Evolutionary conservation across 2,888 invertebrate genomes (phyloP), one percentile per base, ranked within the genome.

Genomic region (Oxyteleia sp.): DNA sequence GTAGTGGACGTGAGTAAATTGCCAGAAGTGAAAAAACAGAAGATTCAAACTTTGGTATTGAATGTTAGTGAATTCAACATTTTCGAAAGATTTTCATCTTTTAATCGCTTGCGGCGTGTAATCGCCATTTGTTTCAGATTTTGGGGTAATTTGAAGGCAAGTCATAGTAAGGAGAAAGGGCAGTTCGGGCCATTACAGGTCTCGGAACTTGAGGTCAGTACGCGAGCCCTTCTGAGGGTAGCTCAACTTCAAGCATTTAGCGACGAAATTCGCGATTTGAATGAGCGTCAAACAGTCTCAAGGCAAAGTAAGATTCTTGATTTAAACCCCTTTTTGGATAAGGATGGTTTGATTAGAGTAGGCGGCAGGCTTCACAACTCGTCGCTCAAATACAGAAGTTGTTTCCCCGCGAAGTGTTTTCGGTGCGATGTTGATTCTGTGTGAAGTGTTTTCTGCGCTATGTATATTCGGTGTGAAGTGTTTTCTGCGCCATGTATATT

Each of bases 291-390:
- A 83, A 0, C 71, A 69, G 38, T 74, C 0, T 49, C 59, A 7
- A 18, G 16, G 4, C 16, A 43, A 13, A 69, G 43, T 29, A 26
- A 15, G 10, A 32, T 51, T 2, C 23, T 23, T n/a, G 7, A 29
- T 13, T 45, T 72, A 20, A 18, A 43, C 38, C 72, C 51, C 13
- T 66, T 80, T 32, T 32, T 80, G 7, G 80, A 26, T 26, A 5
- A 80, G 57, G 45, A 51, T 13, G 51, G 51, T 18, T n/a, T 51
- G 11, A 5, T 53, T 1, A 29, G 32, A 53, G 32, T 32, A 8
- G 66, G 72, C 10, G 80, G 80, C 13, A 20, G 59, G n/a, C 18
- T 80, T 0, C 26, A 49, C 20, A 41, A 68, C n/a, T 66, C 81
- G 2, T 43, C 23, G 0, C 16, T 81, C 10, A 4, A 18, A 4